Base-by-base conservation (phyloP, 2,888 invertebrate genomes). In the Nysson spinosus region DNA sequence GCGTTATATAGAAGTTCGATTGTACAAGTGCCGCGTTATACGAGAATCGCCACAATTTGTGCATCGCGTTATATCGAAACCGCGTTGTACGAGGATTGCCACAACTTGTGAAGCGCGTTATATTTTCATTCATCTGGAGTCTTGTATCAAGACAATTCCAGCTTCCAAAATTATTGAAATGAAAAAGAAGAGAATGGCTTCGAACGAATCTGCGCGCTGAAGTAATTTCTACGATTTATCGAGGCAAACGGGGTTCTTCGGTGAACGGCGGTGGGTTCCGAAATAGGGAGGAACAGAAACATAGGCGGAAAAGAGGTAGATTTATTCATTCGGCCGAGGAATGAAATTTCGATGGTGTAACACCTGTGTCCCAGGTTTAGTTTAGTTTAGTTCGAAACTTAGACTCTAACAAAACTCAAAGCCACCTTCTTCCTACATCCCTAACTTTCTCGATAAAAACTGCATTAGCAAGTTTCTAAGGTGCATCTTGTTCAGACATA, bases 361-460 rank as follows among this genome's bases (percentile, higher is more conserved):
- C 79, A 81, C 72, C 79, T 81, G 75, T 63, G 65, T 3, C 44
- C 43, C 40, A 32, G 39, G 44, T 34, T 44, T 22, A 20, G 19
- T 30, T 26, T 56, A 14, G 24, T 39, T 16, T 37, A n/a, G n/a
- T n/a, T n/a, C n/a, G n/a, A n/a, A n/a, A n/a, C n/a, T n/a, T n/a
- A n/a, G n/a, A n/a, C n/a, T n/a, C n/a, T 43, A 54, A 44, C 57
- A 35, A 62, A 62, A 62, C 32, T 56, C 50, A n/a, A n/a, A n/a
- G n/a, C n/a, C n/a, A n/a, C n/a, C n/a, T n/a, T n/a, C n/a, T n/a
- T n/a, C n/a, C n/a, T n/a, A n/a, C n/a, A n/a, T n/a, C 40, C 50
- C 34, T 42, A 84, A 85, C 83, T 85, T 84, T 78, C 78, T 76
- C 83, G 79, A 85, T 84, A 83, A 84, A 84, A 85, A 84, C 81